Evolutionary conservation across 2,797 vertebrate species (phyloP), one percentile per base, ranked within the genome.

Genomic region (Chrosomus eos): DNA sequence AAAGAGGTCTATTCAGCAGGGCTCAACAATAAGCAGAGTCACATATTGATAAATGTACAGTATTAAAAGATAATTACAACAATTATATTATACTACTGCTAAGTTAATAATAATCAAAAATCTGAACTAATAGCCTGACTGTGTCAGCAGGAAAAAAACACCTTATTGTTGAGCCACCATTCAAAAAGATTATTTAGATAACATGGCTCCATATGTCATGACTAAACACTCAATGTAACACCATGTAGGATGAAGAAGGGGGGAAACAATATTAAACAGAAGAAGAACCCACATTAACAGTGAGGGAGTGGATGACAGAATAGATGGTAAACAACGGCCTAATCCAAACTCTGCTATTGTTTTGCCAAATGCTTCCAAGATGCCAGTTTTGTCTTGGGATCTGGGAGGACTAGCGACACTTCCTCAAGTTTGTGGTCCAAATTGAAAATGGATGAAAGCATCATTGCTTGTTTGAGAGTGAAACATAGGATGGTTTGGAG

Each of bases 381-480:
- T 71, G 67, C 55, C 10, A 26, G 45, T 73, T 86, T 64, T 66
- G 60, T 36, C 33, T 82, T 9, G 6, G 10, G 33, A 81, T 85
- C 45, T 67, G 36, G 11, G 40, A 81, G 11, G 55, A 10, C 66
- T 66, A 38, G 53, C 38, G 4, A n/a, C 72, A 58, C 71, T 74
- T 84, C 81, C 60, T 87, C 38, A 33, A 43, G 64, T 67, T 72
- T 62, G 75, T 36, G 73, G 80, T 84, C 73, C 83, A 86, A 92
- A 91, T 86, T 86, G 81, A 88, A 91, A 91, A 90, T 87, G 87
- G 79, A 74, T 43, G 60, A 87, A 83, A 85, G 81, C 28, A 83
- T 88, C 53, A 84, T 68, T 82, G 71, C 83, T 89, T 87, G 86
- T 89, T 91, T 89, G 89, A 87, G 75, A 86, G 88, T 70, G 80